Base-by-base conservation (phyloP, 2,113 vertebrate species). In the Piliocolobus tephrosceles region DNA sequence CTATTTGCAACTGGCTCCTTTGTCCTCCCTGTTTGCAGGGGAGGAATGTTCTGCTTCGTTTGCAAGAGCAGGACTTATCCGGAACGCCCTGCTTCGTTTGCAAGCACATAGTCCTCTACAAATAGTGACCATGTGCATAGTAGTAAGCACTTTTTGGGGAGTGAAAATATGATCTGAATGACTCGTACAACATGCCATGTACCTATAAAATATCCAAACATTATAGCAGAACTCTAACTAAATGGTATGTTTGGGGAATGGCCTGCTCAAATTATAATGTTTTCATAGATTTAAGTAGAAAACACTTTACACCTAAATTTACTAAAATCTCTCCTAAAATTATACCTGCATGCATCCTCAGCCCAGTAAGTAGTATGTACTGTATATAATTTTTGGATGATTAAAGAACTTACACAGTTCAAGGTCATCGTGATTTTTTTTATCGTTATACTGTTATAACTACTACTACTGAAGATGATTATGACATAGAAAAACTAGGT, bases 321-420 rank as follows among this genome's bases (percentile, higher is more conserved):
- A 90, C 23, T 58, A 75, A 93, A 95, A 96, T 52, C 25, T 85
- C 35, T 81, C 72, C 72, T 82, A 76, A 93, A 90, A 93, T 91
- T 66, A 86, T 14, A 91, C 8, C 47, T 55, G 22, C 32, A 79
- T 32, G 8, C 11, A 40, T 11, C 6, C 30, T 43, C 5, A 25
- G 55, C n/a, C 84, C 55, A 81, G 16, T 87, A 80, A 70, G 66
- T 40, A 50, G 25, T 91, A 52, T 35, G 3, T 50, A 73, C 3
- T 76, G 0, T 50, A 83, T 25, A 38, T 43, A 58, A 57, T 76
- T 47, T 91, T 90, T 75, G 68, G 38, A 94, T 76, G 55, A 25
- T 57, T 89, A 76, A 94, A 88, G 20, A 68, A 73, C 40, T 85
- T 66, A 52, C 12, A 92, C 1, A n/a, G 32, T 47, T 17, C 80